phyloP scores from a whole-genome alignment of 2,888 invertebrate genomes.

The Ennomos fuscantarius region DNA sequence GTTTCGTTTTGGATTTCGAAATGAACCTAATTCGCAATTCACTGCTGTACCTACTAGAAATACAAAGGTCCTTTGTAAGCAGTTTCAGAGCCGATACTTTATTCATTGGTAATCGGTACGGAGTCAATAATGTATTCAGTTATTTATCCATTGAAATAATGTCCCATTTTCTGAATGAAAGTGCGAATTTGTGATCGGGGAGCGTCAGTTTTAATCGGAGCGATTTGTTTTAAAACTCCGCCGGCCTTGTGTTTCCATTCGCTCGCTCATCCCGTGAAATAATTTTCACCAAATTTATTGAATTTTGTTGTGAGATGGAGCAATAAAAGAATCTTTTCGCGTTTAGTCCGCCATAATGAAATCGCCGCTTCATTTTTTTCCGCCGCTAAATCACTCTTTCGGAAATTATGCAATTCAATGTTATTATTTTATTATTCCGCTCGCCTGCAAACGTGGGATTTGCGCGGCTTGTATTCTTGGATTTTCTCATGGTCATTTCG shows the following conservation, averaged over 20 bases:
- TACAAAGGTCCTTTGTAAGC: conserved; percentile 25
- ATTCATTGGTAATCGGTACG: conserved; percentile 26
- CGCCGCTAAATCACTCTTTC: conserved; percentile 31
- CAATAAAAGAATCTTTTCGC: conserved; percentile 42
- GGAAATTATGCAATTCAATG: conserved; percentile 32
- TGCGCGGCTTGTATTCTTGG: conserved; percentile 5
- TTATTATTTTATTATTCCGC: conserved; percentile 22
- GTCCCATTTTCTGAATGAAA: conserved; percentile 20
- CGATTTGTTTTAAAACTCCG: conserved; percentile 32
- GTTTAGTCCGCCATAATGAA: conserved; percentile 34
- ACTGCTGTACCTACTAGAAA: conserved; percentile 15
- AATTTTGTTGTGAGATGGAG: conserved; percentile 38
- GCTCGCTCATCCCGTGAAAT: conserved; percentile 42
- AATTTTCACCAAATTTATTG: conserved; percentile 45
- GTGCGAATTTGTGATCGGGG: conserved; percentile 29
- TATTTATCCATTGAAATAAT: conserved; percentile 27
- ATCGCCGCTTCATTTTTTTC: conserved; percentile 32
- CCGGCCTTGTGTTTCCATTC: conserved; percentile 29
- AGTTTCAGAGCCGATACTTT: conserved; percentile 18
- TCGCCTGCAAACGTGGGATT: conserved; percentile 15
- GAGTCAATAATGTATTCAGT: conserved; percentile 27
- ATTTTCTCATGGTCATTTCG: conserved; percentile 3
- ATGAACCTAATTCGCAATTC: conserved; percentile 18
- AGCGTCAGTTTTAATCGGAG: conserved; percentile 37
- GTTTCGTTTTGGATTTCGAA: conserved; percentile 3